A percentile compares a stretch with the other conserved stretches of the same genome.
These are phyloP conservation scores for Pomatorhinus ruficollis DNA, from an alignment of 2,113 vertebrate species.

Conservation along the genomic window DNA sequence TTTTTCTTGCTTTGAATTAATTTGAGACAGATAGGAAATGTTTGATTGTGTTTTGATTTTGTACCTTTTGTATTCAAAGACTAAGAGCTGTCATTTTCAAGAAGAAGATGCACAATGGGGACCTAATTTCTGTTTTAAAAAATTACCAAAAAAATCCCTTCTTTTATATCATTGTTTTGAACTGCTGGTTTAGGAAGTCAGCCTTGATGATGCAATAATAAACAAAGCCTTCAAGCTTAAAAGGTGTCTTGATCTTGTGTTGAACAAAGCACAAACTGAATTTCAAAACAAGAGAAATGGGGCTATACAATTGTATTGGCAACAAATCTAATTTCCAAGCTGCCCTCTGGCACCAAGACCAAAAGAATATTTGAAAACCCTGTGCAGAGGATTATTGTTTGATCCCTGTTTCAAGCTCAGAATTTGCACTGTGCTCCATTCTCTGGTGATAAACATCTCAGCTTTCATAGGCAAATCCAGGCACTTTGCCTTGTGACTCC, in stretches of 20 bases:
- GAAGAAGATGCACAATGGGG: neutral
- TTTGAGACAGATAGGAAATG: neutral
- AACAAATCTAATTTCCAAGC: slow-evolving; percentile 19
- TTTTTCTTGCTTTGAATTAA: neutral
- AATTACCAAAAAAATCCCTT: neutral
- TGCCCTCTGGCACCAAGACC: neutral
- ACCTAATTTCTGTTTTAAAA: neutral
- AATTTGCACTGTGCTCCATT: neutral
- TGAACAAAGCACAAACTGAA: neutral
- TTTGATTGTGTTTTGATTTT: neutral
- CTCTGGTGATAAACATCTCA: neutral
- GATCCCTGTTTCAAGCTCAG: neutral
- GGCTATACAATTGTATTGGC: neutral
- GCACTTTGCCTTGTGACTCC: neutral
- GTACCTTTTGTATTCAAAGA: neutral
- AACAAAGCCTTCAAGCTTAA: neutral
- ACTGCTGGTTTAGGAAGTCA: neutral
- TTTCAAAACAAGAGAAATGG: slow-evolving; percentile 9
- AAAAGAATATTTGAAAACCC: slow-evolving; percentile 14
- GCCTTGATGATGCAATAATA: neutral
- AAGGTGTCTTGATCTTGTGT: neutral
- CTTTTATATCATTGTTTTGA: neutral
- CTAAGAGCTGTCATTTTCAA: neutral
- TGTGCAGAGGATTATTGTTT: neutral
- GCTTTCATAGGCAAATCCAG: neutral